Evolutionary conservation across 2,113 vertebrate species (phyloP).

Genomic region (Tor tambroides): DNA sequence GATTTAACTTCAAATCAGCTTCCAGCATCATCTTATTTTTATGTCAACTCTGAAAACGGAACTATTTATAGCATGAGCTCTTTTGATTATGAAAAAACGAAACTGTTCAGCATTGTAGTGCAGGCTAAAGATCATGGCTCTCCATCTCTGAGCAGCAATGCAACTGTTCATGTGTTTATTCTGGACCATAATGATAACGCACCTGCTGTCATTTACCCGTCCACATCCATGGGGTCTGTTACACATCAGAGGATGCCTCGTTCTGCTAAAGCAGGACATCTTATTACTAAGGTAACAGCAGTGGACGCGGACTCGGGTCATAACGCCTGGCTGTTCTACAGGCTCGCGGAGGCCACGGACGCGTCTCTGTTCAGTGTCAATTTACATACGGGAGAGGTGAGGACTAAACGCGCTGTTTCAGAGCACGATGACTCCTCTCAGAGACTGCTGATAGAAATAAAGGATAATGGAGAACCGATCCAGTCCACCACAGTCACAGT

Average conservation of each 20-base stretch:
- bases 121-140: conserved; percentile 55
- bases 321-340: conserved; percentile 76
- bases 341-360: conserved; percentile 69
- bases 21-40: conserved; percentile 77
- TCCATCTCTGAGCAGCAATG: conserved; percentile 50
- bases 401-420: conserved; percentile 69
- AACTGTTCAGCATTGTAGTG: conserved; percentile 44
- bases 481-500: conserved; percentile 73
- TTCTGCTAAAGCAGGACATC: conserved; percentile 79
- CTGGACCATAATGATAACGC: conserved; percentile 48
- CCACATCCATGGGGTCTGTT: conserved; percentile 31
- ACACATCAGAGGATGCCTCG: conserved; percentile 68
- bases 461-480: conserved; percentile 73
- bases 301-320: conserved; percentile 82
- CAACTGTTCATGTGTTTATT: conserved; percentile 53
- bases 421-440: conserved; percentile 66
- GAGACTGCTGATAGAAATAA: conserved; percentile 71
- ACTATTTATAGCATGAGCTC: conserved; percentile 59
- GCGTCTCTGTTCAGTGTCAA: conserved; percentile 71
- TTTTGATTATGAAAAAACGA: conserved; percentile 55
- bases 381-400: conserved; percentile 73
- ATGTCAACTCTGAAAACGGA: conserved; percentile 79
- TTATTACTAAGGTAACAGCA: conserved; percentile 87
- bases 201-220: conserved; percentile 54
- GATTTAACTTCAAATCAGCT: conserved; percentile 22